Evolutionary conservation across 2,113 vertebrate species (phyloP).

Genomic region (Galbula dea): DNA sequence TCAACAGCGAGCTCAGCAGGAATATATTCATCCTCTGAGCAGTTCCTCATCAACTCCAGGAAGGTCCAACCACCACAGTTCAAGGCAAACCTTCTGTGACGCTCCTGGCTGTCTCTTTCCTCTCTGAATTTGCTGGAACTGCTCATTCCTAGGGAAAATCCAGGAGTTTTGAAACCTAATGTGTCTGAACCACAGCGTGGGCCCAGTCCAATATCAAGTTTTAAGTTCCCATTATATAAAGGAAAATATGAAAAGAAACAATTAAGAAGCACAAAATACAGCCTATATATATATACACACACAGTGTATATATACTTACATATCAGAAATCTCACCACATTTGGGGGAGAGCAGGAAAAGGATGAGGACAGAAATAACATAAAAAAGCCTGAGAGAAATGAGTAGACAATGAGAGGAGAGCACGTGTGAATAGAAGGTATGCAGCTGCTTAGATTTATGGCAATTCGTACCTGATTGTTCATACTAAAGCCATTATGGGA

Average conservation of each 20-base stretch:
- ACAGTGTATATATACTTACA: background rate
- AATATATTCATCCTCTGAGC: background rate
- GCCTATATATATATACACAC: background rate
- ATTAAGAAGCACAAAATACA: background rate
- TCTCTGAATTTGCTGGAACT: background rate
- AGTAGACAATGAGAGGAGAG: conserved; percentile 57
- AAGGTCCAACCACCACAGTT: background rate
- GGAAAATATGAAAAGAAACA: background rate
- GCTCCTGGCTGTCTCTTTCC: background rate
- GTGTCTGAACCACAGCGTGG: rapidly evolving
- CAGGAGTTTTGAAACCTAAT: background rate
- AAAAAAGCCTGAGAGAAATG: conserved; percentile 63
- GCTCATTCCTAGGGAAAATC: background rate
- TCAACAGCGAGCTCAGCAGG: background rate
- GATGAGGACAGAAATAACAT: conserved; percentile 30
- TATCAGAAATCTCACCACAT: background rate
- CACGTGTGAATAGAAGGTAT: conserved; percentile 69
- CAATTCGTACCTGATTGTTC: conserved; percentile 97
- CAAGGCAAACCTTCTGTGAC: background rate
- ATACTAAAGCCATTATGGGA: conserved; percentile 99
- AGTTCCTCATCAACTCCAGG: background rate
- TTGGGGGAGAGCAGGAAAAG: background rate
- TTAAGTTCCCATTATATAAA: background rate
- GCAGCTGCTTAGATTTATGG: conserved; percentile 91
- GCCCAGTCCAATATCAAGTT: background rate